Evolutionary conservation across 1,140 invertebrate species (phyloP), one percentile per base, ranked within the genome.

Genomic region (Daktulosphaira vitifoliae): DNA sequence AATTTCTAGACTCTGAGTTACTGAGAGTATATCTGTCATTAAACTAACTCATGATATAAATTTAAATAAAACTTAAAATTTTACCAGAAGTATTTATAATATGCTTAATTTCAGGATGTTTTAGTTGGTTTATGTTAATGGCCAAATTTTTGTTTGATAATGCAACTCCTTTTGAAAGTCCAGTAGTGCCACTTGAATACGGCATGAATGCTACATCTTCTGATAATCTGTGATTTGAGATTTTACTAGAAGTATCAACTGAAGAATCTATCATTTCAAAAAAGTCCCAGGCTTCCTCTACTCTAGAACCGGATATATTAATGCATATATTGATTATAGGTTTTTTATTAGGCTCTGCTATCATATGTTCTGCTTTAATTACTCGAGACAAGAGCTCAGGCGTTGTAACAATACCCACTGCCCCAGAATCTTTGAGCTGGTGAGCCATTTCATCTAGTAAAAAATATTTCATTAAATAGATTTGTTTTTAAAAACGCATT

Each of bases 111-210:
- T 56, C 51, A 7, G 59, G 49, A 49, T 52, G 20, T 3, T 7
- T 18, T 0, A 46, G 18, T 46, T 68, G 67, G 2, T n/a, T 1
- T 15, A 68, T 15, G 18, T 68, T 68, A 4, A 16, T 25, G 20
- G 56, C 8, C 3, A 85, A 72, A 73, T 85, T 86, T 42, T 73
- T 74, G 73, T 93, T 89, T 1, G 89, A 90, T 1, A 92, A 74
- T 75, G 86, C 81, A 0, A 92, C 92, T 37, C 90, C 90, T 76
- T 95, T 95, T 0, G 91, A 90, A 38, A 87, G 74, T 15, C 88
- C 86, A 53, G 87, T 89, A 2, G 86, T 87, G 3, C 87, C 87
- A 69, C 84, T 87, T 1, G 85, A 80, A 65, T 74, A 78, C 3
- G 78, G 71, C 67, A 82, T 74, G 15, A 77, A 66, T 6, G 73